A percentile compares a stretch with the other conserved stretches of the same genome.
These are phyloP conservation scores for Argynnis bischoffii DNA, from an alignment of 2,888 invertebrate species.

Conservation along the genomic window DNA sequence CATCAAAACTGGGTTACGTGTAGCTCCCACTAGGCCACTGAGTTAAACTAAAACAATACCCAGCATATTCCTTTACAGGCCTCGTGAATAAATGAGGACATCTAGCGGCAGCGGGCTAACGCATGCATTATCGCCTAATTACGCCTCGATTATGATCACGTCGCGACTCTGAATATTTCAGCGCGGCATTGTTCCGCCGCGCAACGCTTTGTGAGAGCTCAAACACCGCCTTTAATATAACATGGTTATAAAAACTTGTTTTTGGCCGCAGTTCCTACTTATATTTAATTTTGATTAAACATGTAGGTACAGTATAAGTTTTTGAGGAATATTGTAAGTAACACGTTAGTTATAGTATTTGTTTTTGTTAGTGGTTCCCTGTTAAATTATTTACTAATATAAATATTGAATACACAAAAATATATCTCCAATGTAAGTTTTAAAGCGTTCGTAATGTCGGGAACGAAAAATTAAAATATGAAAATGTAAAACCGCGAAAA, in stretches of 20 bases:
- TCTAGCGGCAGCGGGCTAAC: constrained; percentile 36
- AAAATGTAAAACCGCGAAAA: too few species aligned
- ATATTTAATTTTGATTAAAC: background rate
- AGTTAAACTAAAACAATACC: constrained; percentile 12
- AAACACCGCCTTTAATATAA: constrained; percentile 35
- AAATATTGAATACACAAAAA: too few species aligned
- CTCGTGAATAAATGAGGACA: constrained; percentile 35
- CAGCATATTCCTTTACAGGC: constrained; percentile 23
- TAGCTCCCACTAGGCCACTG: constrained; percentile 1
- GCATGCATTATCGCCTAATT: constrained; percentile 54
- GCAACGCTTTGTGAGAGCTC: constrained; percentile 46
- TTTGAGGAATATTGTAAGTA: too few species aligned
- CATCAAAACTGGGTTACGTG: background rate
- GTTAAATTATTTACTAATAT: too few species aligned
- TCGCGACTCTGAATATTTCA: constrained; percentile 58
- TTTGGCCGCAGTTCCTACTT: constrained; percentile 11
- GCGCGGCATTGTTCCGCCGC: constrained; percentile 49
- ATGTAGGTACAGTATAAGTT: too few species aligned
- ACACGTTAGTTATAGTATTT: too few species aligned
- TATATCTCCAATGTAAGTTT: too few species aligned
- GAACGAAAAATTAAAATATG: too few species aligned
- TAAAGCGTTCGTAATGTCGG: too few species aligned
- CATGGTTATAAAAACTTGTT: constrained; percentile 21
- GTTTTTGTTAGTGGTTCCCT: too few species aligned
- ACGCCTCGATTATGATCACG: constrained; percentile 56